phyloP scores from a whole-genome alignment of 1,140 invertebrate species.

The Arion vulgaris region DNA sequence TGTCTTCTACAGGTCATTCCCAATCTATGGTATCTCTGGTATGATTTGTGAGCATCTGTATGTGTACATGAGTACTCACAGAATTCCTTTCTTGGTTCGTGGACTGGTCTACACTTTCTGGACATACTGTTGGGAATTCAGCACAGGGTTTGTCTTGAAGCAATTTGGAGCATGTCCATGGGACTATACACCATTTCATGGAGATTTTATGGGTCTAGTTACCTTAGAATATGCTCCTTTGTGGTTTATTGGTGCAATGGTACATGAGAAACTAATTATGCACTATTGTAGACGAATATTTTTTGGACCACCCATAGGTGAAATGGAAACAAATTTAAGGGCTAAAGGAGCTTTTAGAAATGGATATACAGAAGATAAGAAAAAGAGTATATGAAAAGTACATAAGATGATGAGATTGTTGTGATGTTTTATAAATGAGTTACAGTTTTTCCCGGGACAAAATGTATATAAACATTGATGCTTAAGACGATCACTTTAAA shows the following conservation, averaged over 20 bases:
- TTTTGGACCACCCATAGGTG: constrained; percentile 63
- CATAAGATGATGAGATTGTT: too few relatives aligned
- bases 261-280: constrained; percentile 71
- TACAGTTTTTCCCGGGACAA: background rate
- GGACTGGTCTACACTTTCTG: constrained; percentile 73
- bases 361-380: constrained; percentile 4
- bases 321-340: background rate
- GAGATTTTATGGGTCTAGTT: constrained; percentile 75
- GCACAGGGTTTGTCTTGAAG: constrained; percentile 73
- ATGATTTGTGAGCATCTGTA: constrained; percentile 73
- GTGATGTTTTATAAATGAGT: too few relatives aligned
- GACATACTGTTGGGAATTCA: constrained; percentile 76
- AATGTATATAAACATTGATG: background rate
- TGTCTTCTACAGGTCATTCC: constrained; percentile 63
- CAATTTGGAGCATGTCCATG: constrained; percentile 75
- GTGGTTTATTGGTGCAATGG: constrained; percentile 72
- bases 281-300: constrained; percentile 67
- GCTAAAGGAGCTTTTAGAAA: background rate
- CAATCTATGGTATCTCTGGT: constrained; percentile 74
- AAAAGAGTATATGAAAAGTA: constrained; percentile 3
- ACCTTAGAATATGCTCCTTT: constrained; percentile 76
- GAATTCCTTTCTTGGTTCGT: constrained; percentile 69
- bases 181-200: constrained; percentile 75
- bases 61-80: constrained; percentile 55
- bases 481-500: too few relatives aligned